Conservation (phyloP, 2,888 invertebrate genomes). For the Apamea epomidion region DNA sequence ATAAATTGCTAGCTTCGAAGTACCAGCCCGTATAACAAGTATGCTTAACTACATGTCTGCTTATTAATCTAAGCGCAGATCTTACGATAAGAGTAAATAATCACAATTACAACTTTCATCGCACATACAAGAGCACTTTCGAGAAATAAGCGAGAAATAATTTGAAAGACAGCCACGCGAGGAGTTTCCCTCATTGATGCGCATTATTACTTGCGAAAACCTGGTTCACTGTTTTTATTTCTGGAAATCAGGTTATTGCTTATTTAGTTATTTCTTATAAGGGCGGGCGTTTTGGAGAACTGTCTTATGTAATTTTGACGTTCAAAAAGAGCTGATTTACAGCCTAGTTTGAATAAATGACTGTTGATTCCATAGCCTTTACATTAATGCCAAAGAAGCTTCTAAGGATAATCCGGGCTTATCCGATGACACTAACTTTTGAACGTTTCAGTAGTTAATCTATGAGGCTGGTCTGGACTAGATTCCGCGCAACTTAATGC, state of each 20-base stretch:
- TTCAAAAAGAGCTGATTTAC: not conserved
- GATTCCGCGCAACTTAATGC: slow-evolving; percentile 13
- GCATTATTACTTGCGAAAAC: slow-evolving; percentile 37
- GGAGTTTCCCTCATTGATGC: slow-evolving; percentile 48
- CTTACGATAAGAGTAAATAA: slow-evolving; percentile 59
- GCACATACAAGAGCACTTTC: slow-evolving; percentile 53
- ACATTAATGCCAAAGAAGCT: not conserved
- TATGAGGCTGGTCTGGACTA: not conserved
- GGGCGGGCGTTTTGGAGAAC: too few relatives aligned
- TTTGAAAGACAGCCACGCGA: slow-evolving; percentile 45
- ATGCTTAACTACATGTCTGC: slow-evolving; percentile 30
- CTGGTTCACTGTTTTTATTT: not conserved
- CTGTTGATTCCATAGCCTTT: not conserved
- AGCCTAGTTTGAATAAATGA: not conserved
- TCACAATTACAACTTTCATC: slow-evolving; percentile 60
- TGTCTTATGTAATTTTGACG: not conserved
- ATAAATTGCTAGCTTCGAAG: not conserved
- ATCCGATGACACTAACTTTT: not conserved
- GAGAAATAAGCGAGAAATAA: slow-evolving; percentile 49
- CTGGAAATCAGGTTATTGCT: not conserved
- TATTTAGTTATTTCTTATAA: not conserved
- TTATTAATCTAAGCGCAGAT: slow-evolving; percentile 46
- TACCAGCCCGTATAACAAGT: slow-evolving; percentile 17
- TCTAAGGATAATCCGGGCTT: not conserved
- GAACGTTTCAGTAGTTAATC: not conserved